These are phyloP conservation scores for Drosophila sordidapex DNA, from an alignment of 2,888 invertebrate species.

Conservation along the genomic window DNA sequence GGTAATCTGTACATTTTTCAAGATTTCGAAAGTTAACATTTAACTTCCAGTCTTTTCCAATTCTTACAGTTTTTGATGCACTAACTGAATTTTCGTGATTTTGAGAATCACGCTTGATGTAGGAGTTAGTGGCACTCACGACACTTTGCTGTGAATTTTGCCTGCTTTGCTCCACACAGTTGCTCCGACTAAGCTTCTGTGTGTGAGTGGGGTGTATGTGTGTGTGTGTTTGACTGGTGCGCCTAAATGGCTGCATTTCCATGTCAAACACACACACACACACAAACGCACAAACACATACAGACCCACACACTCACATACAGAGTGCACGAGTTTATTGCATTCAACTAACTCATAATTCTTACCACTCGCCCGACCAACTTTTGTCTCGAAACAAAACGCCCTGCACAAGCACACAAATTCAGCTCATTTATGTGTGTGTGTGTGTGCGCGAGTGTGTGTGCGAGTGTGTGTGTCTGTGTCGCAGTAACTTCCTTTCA, in stretches of 20 bases:
- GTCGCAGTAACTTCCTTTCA: conserved; percentile 66
- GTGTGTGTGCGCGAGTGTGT: conserved; percentile 4
- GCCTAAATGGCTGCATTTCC: conserved; percentile 66
- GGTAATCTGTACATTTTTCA: neutral
- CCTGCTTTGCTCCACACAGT: conserved; percentile 9
- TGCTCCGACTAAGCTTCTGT: conserved; percentile 12
- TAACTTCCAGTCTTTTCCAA: neutral
- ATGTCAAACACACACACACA: conserved; percentile 40
- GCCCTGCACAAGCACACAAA: conserved; percentile 31
- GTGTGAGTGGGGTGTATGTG: neutral
- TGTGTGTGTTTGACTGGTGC: conserved; percentile 34
- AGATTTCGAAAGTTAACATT: neutral
- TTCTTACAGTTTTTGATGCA: neutral
- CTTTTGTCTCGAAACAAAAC: conserved; percentile 66
- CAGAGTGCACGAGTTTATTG: conserved; percentile 56
- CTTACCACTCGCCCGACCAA: conserved; percentile 50
- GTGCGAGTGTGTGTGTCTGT: conserved; percentile 27
- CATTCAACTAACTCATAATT: conserved; percentile 71
- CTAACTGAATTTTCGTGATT: neutral
- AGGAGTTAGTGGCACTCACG: conserved; percentile 3
- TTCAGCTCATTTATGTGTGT: conserved; percentile 13
- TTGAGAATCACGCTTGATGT: conserved; percentile 4
- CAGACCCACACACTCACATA: neutral
- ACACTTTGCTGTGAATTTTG: neutral
- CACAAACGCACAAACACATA: conserved; percentile 14